These are phyloP conservation scores for Caenorhabditis virilis DNA, from an alignment of 2,888 invertebrate species.

Conservation along the genomic window DNA sequence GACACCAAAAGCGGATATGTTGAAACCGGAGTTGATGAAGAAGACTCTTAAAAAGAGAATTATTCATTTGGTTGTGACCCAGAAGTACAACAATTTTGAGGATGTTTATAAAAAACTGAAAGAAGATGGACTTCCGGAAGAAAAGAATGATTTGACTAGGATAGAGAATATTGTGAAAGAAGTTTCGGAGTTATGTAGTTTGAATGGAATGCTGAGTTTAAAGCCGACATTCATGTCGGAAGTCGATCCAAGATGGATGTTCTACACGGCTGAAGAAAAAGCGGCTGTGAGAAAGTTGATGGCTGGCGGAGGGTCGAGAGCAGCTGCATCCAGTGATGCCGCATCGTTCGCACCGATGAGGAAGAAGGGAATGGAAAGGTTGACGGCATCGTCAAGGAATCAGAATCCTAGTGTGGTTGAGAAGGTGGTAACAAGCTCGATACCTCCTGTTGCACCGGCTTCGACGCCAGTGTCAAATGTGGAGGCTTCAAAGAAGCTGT, in stretches of 20 bases:
- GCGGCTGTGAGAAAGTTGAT: constrained; percentile 17
- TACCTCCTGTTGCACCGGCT: constrained; percentile 17
- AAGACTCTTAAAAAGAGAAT: constrained; percentile 44
- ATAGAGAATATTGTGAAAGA: constrained; percentile 37
- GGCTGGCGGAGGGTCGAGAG: not conserved
- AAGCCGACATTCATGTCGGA: constrained; percentile 28
- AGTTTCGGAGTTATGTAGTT: constrained; percentile 26
- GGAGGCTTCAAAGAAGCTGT: constrained; percentile 4
- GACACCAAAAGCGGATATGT: constrained; percentile 10
- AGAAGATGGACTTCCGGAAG: constrained; percentile 42
- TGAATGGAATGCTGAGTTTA: constrained; percentile 8
- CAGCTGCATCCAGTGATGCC: constrained; percentile 2
- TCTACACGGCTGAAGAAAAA: constrained; percentile 56
- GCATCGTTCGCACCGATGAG: constrained; percentile 26
- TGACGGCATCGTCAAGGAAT: constrained; percentile 32
- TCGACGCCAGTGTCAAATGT: constrained; percentile 10
- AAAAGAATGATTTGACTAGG: constrained; percentile 22
- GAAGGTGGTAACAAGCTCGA: constrained; percentile 13
- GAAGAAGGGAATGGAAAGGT: constrained; percentile 44
- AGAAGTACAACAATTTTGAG: constrained; percentile 41
- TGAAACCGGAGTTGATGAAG: constrained; percentile 45
- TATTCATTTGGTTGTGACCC: constrained; percentile 52
- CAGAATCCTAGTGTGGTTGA: not conserved
- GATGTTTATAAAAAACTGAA: constrained; percentile 43
- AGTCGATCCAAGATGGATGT: constrained; percentile 52